phyloP scores from a whole-genome alignment of 1,140 invertebrate species.

The Gryllus bimaculatus region DNA sequence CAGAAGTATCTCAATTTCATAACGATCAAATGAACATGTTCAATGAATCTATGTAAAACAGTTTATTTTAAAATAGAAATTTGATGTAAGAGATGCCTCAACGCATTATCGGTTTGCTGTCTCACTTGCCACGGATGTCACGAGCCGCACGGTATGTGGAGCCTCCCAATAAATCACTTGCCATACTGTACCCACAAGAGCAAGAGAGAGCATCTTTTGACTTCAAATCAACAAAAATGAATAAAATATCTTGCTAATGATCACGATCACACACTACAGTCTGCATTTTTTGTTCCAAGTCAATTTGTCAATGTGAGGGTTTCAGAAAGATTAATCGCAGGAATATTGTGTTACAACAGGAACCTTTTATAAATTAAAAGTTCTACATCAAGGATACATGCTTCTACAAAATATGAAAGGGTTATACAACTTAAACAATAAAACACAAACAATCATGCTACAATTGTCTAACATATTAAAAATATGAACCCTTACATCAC shows the following conservation, averaged over 20 bases:
- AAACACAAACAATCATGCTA: not conserved
- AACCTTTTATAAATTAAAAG: not conserved
- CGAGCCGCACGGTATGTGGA: not conserved
- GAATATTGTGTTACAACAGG: not conserved
- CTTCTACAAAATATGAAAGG: not conserved
- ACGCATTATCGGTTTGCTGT: not conserved
- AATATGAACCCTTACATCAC: not conserved
- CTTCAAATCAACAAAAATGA: not conserved
- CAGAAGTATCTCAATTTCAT: no score
- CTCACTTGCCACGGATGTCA: not conserved
- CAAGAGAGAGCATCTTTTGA: no score
- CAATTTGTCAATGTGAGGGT: no score
- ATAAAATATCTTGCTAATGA: not conserved
- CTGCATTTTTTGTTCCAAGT: no score
- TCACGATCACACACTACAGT: no score
- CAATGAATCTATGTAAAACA: no score
- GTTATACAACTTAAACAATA: not conserved
- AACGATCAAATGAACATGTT: no score
- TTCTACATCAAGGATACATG: not conserved
- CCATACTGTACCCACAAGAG: not conserved
- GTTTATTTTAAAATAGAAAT: no score
- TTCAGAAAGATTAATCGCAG: not conserved
- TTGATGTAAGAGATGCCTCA: not conserved
- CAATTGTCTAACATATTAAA: not conserved
- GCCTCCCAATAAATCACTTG: not conserved